Base-by-base conservation (phyloP, 53 echinoderm and acorn worm genomes). In the Actinopyga echinites region DNA sequence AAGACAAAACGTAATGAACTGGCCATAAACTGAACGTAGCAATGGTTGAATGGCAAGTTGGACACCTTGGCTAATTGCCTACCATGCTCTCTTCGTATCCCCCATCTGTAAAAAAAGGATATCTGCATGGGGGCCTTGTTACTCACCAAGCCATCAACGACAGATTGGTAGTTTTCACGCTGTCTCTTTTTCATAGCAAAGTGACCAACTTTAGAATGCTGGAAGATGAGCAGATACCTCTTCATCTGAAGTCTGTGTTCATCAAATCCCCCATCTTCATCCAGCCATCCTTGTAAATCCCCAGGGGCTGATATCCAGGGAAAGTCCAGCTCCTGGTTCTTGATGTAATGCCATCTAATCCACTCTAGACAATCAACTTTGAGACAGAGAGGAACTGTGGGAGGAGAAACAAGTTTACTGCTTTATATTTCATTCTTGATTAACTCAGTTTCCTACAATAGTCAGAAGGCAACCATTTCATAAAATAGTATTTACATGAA, bases 171-270 rank as follows among this genome's bases (percentile, higher is more conserved):
- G 3, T 43, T 26, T 5, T 36, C n/a, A 2, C 40, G 1, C 12
- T 71, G 71, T 71, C 71, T 71, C 42, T 23, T 71, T 20, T 25
- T 71, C 43, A 42, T 40, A 11, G 44, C 37, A 32, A 71, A 26
- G 29, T 71, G 71, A 4, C 20, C 34, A 8, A 71, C 6, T 15
- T 71, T 71, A 5, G 71, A 42, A 25, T 22, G 22, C 71, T 71
- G 71, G n/a, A 71, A 71, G 7, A 42, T 71, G 20, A 71, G 71
- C n/a, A 71, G 26, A 34, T 71, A 71, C 3, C 71, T 34, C 71
- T 40, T 71, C 23, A 71, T 22, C 26, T 71, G 71, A 5, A 71
- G 45, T 22, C 45, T 24, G 17, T 71, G 40, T 17, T 43, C 24
- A 21, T 24, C 25, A 20, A 40, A 24, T 44, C 40, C 71, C 2